Percentiles rank a stretch among this genome's conserved stretches.
Evolutionary conservation across 1,140 invertebrate species (phyloP).

Genomic region (Drosophila parvula): DNA sequence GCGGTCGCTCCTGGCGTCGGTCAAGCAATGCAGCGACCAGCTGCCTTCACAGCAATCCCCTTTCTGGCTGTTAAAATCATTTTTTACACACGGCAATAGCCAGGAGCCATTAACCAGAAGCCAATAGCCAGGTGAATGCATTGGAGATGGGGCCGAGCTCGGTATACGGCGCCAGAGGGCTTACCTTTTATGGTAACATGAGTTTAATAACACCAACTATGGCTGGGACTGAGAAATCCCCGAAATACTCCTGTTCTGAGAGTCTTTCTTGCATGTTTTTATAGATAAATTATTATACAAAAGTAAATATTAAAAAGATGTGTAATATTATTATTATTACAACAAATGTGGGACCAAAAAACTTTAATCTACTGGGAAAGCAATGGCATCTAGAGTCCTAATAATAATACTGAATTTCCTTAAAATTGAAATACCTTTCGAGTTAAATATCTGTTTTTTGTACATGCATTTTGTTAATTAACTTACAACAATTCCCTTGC

Average conservation of each 20-base stretch:
- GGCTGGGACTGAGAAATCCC: background rate
- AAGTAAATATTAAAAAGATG: too few species aligned
- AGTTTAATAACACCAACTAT: background rate
- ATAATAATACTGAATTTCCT: background rate
- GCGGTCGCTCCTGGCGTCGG: constrained; percentile 21
- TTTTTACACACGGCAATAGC: constrained; percentile 37
- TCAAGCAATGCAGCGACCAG: constrained; percentile 46
- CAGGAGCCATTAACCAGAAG: background rate
- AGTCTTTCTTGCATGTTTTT: background rate
- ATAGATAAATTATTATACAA: background rate
- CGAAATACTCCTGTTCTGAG: background rate
- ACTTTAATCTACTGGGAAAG: too few species aligned
- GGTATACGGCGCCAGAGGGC: too few species aligned
- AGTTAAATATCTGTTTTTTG: background rate
- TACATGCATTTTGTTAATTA: too few species aligned
- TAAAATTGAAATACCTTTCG: background rate
- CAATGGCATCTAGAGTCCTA: too few species aligned
- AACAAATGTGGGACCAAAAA: too few species aligned
- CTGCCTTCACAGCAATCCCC: background rate
- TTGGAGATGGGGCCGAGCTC: background rate
- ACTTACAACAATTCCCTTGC: too few species aligned
- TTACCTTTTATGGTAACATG: background rate
- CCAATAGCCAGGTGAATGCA: background rate
- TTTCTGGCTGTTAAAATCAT: constrained; percentile 55
- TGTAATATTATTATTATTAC: too few species aligned